Conservation (phyloP, 1,140 invertebrate species). For the Pomacea maculata region DNA sequence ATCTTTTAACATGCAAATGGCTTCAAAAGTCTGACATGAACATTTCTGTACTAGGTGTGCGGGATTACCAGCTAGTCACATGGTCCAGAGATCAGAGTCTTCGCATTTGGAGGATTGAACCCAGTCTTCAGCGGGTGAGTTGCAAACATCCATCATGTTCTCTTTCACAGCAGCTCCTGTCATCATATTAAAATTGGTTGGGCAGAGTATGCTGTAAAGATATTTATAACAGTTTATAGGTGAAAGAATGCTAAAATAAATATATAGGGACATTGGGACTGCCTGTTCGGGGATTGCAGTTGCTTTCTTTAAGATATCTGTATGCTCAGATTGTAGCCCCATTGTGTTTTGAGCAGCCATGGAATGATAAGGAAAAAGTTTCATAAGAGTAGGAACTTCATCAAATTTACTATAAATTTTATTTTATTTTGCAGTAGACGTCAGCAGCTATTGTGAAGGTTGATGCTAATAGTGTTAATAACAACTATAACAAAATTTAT, state of each 20-base stretch:
- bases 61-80: slow-evolving; percentile 88
- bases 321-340: no score
- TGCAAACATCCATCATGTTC: neutral
- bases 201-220: neutral
- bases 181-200: neutral
- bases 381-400: no score
- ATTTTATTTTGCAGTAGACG: no score
- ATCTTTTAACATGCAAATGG: no score
- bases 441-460: no score
- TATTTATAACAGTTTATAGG: neutral
- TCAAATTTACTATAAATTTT: no score
- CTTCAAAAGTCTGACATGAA: neutral
- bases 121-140: slow-evolving; percentile 71
- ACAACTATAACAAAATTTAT: no score
- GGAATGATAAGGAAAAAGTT: no score
- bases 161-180: no score
- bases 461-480: no score
- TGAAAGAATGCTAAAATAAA: neutral
- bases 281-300: neutral
- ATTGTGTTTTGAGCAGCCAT: no score
- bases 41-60: slow-evolving; percentile 65
- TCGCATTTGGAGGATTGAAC: slow-evolving; percentile 89
- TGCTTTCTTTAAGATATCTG: no score
- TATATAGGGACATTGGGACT: neutral
- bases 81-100: slow-evolving; percentile 95